Base-by-base conservation (phyloP, 2,113 vertebrate genomes). In the Dicerorhinus sumatrensis region DNA sequence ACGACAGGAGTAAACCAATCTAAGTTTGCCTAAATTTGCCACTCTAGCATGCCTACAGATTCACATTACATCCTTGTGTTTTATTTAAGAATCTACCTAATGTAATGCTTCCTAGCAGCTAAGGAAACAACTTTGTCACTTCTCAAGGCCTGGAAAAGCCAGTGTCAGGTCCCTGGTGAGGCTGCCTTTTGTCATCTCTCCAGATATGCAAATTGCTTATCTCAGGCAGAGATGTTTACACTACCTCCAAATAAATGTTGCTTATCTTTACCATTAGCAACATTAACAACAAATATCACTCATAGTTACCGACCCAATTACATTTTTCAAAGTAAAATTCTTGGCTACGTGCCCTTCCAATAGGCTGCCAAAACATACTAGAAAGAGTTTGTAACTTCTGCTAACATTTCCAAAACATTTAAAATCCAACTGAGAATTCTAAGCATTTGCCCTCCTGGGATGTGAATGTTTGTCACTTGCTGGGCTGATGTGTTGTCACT, bases 131-230 rank as follows among this genome's bases (percentile, higher is more conserved):
- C 62, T 69, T 65, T 95, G 67, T 87, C 58, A 36, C 42, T 95
- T 63, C 27, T 54, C 25, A 69, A 36, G 42, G 3, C 3, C 39
- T 70, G 46, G 33, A 58, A 85, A 95, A 88, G 17, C 31, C 12
- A 25, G 10, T 46, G 72, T 69, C 46, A 90, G 58, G 42, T 67
- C 56, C 31, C 20, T 33, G 10, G 3, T 39, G 33, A 70, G 58
- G 14, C 42, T 42, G 11, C 46, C 48, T 76, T 95, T 85, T 90
- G 79, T 75, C 72, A 76, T 95, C 54, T 80, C 16, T 95, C 91
- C 39, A 92, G 81, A 90, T 96, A 95, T 72, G 79, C 60, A 95
- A 95, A 96, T 93, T 83, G 10, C 51, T 96, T 63, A 87, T 94
- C 87, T 90, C 86, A 33, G 20, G 29, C 54, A 42, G 54, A 54